Percentiles rank a stretch among this genome's conserved stretches.
Evolutionary conservation across 2,888 invertebrate species (phyloP).

Genomic region (Rugalucina vietnamica): DNA sequence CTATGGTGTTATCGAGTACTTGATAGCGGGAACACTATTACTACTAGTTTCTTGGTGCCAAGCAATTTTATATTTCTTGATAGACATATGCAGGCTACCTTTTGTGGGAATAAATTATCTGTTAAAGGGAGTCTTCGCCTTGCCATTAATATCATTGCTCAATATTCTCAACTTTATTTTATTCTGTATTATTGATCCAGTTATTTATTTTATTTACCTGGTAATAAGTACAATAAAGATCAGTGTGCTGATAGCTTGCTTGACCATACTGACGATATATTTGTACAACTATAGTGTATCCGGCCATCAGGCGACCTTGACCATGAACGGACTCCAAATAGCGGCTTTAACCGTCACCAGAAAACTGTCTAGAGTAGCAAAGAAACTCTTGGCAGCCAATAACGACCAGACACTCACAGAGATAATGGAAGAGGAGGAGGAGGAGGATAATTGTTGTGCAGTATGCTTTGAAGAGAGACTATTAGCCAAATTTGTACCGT

Average conservation of each 20-base stretch:
- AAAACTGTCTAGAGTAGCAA: background rate
- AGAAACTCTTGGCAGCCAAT: background rate
- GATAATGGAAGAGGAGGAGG: background rate
- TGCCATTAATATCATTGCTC: background rate
- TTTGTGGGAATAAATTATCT: background rate
- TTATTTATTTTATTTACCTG: background rate
- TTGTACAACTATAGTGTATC: background rate
- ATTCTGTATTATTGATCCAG: background rate
- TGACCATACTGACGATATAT: background rate
- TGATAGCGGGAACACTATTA: background rate
- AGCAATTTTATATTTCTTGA: background rate
- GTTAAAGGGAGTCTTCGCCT: background rate
- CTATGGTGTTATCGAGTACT: background rate
- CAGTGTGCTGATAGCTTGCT: background rate
- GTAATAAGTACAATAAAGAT: background rate
- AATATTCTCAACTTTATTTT: background rate
- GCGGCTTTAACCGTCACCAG: background rate
- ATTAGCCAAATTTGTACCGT: background rate
- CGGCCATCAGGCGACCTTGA: too few species aligned
- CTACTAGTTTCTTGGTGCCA: background rate
- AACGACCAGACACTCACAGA: background rate
- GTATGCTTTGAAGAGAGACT: slow-evolving; percentile 3
- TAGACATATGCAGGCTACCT: background rate
- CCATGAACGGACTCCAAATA: background rate
- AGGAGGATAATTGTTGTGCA: background rate